Percentiles rank a stretch among this genome's conserved stretches.
These are phyloP conservation scores for Helogale parvula DNA, from an alignment of 2,113 vertebrate genomes.

Conservation along the genomic window DNA sequence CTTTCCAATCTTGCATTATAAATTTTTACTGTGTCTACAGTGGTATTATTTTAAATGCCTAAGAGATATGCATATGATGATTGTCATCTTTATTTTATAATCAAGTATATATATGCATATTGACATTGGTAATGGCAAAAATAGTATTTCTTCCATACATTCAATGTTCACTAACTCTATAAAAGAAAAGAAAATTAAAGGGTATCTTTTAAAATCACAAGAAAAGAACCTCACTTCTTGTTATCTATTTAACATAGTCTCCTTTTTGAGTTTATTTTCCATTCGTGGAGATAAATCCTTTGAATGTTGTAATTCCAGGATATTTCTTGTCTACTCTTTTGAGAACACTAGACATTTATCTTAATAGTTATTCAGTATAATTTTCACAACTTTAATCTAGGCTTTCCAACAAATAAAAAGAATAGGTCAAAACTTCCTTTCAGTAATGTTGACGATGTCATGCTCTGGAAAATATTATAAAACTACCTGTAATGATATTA, in stretches of 20 bases:
- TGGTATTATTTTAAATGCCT: background rate
- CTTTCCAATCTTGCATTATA: slow-evolving; percentile 17
- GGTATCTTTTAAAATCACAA: background rate
- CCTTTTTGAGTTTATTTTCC: background rate
- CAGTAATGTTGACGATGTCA: background rate
- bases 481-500: background rate
- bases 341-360: slow-evolving; percentile 16
- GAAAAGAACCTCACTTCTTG: background rate
- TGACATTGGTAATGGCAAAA: background rate
- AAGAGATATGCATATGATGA: background rate
- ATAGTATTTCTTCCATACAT: background rate
- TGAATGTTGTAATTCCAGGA: background rate
- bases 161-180: background rate
- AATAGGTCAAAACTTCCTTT: background rate
- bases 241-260: background rate
- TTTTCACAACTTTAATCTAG: background rate
- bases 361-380: background rate
- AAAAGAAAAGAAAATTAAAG: background rate
- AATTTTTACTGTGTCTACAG: background rate
- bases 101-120: background rate
- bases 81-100: slow-evolving; percentile 14
- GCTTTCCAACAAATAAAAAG: background rate
- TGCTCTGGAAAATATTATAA: background rate
- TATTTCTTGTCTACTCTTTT: background rate
- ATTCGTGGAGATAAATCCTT: background rate